Evolutionary conservation across 2,888 invertebrate genomes (phyloP).

Genomic region (Phorcus lineatus): DNA sequence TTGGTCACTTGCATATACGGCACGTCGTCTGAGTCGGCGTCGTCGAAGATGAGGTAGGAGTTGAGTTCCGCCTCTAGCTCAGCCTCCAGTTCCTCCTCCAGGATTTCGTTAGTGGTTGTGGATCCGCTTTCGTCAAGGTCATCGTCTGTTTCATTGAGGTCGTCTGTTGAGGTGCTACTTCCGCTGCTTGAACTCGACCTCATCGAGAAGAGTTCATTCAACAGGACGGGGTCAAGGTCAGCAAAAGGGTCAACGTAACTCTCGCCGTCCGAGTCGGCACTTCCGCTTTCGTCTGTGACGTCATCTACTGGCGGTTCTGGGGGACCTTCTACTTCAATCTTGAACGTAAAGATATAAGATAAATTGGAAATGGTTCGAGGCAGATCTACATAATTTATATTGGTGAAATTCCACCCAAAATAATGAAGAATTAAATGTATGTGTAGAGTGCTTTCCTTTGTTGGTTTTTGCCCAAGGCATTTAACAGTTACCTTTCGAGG

Average conservation of each 20-base stretch:
- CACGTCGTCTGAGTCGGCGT: background rate
- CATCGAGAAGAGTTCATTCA: background rate
- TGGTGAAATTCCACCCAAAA: no score
- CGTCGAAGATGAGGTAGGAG: background rate
- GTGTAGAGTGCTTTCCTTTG: no score
- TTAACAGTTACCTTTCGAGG: no score
- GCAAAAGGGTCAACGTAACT: background rate
- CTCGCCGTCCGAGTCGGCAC: background rate
- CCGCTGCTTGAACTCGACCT: background rate
- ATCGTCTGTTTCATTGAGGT: background rate
- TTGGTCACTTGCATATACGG: background rate
- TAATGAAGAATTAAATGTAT: no score
- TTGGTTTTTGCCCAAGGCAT: no score
- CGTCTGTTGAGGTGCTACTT: background rate
- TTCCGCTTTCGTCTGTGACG: background rate
- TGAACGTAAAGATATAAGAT: no score
- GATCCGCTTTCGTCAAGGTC: background rate
- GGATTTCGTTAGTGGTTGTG: background rate
- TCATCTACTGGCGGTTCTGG: background rate
- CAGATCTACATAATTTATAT: no score
- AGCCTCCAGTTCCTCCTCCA: background rate
- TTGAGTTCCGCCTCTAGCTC: background rate
- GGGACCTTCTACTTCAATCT: no score
- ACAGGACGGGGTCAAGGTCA: background rate
- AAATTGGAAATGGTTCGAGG: no score